Base-by-base conservation (phyloP, 2,113 vertebrate genomes). In the Dasypus novemcinctus region DNA sequence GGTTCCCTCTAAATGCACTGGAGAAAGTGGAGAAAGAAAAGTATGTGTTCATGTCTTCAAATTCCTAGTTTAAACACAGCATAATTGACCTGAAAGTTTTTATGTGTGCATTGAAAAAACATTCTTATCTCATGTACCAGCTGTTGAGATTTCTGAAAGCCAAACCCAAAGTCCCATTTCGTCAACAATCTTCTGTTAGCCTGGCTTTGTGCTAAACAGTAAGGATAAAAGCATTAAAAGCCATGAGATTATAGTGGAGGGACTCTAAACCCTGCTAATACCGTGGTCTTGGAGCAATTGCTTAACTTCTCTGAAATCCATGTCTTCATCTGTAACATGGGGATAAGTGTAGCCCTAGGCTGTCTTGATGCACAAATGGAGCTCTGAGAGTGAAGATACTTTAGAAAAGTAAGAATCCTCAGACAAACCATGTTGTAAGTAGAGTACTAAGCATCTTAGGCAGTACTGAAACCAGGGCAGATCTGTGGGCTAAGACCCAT, bases 221-320 rank as follows among this genome's bases (percentile, higher is more conserved):
- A 4, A 33, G 25, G 12, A 69, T 93, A 52, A 68, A 93, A 93
- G 52, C 5, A 64, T 59, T 74, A 9, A 84, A 90, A 88, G 59
- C 57, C 11, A 27, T 14, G 12, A 80, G 75, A 0, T n/a, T 72
- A 57, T 49, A 7, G 5, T 0, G 75, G 43, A 94, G n/a, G 38
- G 63, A 74, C 49, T 93, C 38, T 2, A 64, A 38, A 63, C 20
- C 49, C 33, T 88, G 69, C n/a, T 49, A 63, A 43, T 81, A 71
- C 29, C 43, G 20, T 81, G 36, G 3, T 46, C 54, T 72, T 78
- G 21, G 38, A 92, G 31, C 92, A 63, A 46, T 79, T 49, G 41
- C 29, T 94, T 82, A 59, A 52, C 54, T 54, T 89, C 72, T 93
- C 52, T 89, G 68, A 93, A 82, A 91, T 86, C 14, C 46, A 17